phyloP scores from a whole-genome alignment of 2,113 vertebrate genomes.

The Microcebus jonahi region DNA sequence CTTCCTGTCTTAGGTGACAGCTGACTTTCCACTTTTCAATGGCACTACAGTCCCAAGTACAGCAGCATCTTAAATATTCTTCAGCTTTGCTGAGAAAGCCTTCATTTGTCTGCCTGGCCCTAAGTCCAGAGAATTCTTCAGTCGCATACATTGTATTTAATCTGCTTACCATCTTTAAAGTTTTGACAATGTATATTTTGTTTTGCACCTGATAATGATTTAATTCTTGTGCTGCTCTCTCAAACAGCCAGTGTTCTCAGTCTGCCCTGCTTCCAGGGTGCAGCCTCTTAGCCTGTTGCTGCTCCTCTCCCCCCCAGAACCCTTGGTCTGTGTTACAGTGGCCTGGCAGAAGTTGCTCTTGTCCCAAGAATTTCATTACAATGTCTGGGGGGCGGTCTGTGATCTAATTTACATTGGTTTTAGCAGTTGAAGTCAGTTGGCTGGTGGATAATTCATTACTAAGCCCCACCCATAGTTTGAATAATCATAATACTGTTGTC shows the following conservation, averaged over 20 bases:
- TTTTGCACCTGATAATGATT: not conserved
- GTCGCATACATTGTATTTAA: not conserved
- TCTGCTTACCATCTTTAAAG: not conserved
- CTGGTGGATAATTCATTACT: not conserved
- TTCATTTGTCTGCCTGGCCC: not conserved
- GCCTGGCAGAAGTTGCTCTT: not conserved
- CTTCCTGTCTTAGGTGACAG: slow-evolving; percentile 49
- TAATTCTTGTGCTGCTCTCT: not conserved
- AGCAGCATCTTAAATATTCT: not conserved
- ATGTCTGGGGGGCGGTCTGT: not conserved
- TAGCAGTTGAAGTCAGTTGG: not conserved
- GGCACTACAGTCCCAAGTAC: not conserved
- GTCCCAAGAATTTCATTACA: not conserved
- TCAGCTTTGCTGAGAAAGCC: not conserved
- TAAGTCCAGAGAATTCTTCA: not conserved
- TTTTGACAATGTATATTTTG: not conserved
- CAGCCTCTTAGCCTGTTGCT: not conserved
- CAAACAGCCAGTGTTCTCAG: not conserved
- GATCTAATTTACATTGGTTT: not conserved
- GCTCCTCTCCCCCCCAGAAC: too few relatives aligned
- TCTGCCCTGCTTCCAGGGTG: not conserved
- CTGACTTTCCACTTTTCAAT: slow-evolving; percentile 16
- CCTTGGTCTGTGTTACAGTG: not conserved
- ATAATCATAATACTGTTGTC: not conserved
- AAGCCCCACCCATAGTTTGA: not conserved